phyloP scores from a whole-genome alignment of 2,113 vertebrate species.

The Nycticebus coucang region DNA sequence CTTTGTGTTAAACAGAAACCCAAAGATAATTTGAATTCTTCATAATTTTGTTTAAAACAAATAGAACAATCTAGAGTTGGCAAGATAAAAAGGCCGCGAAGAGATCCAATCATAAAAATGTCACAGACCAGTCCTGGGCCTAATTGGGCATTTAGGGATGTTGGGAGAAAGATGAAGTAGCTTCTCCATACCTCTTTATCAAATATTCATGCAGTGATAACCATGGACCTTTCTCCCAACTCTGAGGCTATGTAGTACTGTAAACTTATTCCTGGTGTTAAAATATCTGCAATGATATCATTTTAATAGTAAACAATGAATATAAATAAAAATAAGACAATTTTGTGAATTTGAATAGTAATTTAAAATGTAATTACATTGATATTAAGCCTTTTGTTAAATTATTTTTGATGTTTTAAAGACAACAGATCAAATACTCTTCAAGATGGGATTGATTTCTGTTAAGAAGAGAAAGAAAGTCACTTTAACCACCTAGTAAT shows the following conservation, averaged over 20 bases:
- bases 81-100: not conserved
- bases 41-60: not conserved
- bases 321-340: conserved; percentile 21
- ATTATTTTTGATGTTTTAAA: conserved; percentile 26
- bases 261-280: not conserved
- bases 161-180: not conserved
- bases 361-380: conserved; percentile 32
- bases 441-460: not conserved
- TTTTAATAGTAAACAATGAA: conserved; percentile 6
- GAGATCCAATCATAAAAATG: not conserved
- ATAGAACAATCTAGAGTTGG: not conserved
- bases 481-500: not conserved
- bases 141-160: not conserved
- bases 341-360: not conserved
- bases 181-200: not conserved
- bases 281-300: not conserved
- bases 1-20: not conserved
- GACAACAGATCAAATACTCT: not conserved
- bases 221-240: not conserved
- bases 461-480: not conserved
- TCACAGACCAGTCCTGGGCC: not conserved
- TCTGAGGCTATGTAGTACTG: not conserved
- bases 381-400: not conserved
- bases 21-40: not conserved
- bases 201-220: not conserved